Evolutionary conservation across 2,113 vertebrate genomes (phyloP).

Genomic region (Zeus faber): DNA sequence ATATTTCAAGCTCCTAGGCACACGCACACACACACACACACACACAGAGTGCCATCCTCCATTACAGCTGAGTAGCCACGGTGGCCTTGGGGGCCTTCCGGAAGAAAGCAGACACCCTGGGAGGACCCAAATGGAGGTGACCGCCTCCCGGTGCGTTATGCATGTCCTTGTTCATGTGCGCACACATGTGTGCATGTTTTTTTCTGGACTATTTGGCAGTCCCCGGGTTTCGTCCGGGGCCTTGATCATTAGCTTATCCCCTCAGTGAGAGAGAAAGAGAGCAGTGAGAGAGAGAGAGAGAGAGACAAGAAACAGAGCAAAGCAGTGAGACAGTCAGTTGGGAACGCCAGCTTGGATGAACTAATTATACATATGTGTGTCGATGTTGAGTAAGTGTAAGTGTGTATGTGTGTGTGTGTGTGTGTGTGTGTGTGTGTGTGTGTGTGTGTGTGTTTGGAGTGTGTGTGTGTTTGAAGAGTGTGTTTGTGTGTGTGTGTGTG

Average conservation of each 20-base stretch:
- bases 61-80: conserved; percentile 26
- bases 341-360: background rate
- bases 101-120: conserved; percentile 24
- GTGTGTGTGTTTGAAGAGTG: background rate
- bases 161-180: background rate
- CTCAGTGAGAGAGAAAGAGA: background rate
- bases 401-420: background rate
- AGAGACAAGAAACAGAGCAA: conserved; percentile 21
- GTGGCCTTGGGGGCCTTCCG: conserved; percentile 1
- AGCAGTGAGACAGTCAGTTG: no score
- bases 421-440: background rate
- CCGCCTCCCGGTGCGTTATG: background rate
- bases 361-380: background rate
- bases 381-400: background rate
- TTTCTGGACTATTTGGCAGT: no score
- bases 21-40: background rate
- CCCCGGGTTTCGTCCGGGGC: no score
- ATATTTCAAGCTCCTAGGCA: background rate
- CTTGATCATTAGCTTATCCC: no score
- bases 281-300: no score
- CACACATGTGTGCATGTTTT: background rate
- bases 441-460: background rate
- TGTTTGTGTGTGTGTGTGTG: background rate
- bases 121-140: conserved; percentile 6
- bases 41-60: background rate